Percentiles rank a stretch among this genome's conserved stretches.
Evolutionary conservation across 1,140 invertebrate species (phyloP).

Genomic region (Drosophila cardini): DNA sequence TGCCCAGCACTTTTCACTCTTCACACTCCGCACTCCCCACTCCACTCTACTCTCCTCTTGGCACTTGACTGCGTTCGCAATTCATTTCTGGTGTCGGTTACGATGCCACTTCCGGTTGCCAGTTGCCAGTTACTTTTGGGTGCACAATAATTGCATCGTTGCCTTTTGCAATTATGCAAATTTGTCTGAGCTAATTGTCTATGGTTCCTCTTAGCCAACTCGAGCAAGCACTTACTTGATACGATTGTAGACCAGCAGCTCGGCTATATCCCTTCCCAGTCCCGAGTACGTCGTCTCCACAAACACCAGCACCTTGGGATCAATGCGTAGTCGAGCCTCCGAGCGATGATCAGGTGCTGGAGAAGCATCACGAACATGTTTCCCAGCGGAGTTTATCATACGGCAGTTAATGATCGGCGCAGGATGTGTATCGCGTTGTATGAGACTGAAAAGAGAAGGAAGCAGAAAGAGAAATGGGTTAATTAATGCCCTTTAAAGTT

Average conservation of each 20-base stretch:
- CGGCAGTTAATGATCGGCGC: conserved; percentile 92
- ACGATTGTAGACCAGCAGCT: conserved; percentile 95
- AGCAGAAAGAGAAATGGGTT: conserved; percentile 5
- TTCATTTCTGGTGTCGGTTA: conserved; percentile 72
- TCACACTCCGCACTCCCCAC: too few species aligned
- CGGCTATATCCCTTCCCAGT: conserved; percentile 95
- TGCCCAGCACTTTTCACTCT: not conserved
- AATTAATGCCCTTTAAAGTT: not conserved
- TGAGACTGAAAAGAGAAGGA: conserved; percentile 86
- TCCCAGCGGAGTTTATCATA: conserved; percentile 86
- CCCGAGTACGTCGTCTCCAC: conserved; percentile 97
- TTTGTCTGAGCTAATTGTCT: conserved; percentile 75
- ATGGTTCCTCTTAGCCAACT: conserved; percentile 61
- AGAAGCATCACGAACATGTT: conserved; percentile 86
- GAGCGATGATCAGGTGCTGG: conserved; percentile 91
- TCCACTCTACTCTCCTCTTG: conserved; percentile 13
- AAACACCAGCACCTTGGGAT: conserved; percentile 96
- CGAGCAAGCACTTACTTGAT: conserved; percentile 91
- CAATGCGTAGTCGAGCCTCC: conserved; percentile 92
- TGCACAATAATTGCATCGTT: conserved; percentile 72
- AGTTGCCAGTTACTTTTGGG: conserved; percentile 55
- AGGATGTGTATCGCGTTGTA: conserved; percentile 90
- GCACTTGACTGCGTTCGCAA: conserved; percentile 60
- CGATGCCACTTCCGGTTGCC: conserved; percentile 69
- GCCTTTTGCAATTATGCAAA: conserved; percentile 78